phyloP scores from a whole-genome alignment of 2,113 vertebrate species.

The Brachyhypopomus occidentalis region DNA sequence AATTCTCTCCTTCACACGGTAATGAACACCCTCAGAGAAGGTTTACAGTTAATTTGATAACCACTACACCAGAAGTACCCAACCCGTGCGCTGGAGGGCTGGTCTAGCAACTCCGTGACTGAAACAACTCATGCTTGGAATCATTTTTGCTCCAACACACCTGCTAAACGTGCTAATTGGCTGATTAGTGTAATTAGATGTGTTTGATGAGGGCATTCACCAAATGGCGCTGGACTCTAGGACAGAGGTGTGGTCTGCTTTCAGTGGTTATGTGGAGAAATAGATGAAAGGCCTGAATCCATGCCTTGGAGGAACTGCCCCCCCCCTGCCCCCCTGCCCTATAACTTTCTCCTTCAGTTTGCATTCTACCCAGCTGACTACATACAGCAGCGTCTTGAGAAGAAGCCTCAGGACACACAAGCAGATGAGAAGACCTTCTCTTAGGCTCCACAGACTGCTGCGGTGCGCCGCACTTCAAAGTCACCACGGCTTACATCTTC shows the following conservation, averaged over 20 bases:
- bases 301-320: background rate
- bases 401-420: background rate
- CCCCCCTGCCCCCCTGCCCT: background rate
- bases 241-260: too few species aligned
- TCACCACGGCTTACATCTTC: background rate
- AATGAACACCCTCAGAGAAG: background rate
- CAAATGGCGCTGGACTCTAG: background rate
- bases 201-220: background rate
- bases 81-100: too few species aligned
- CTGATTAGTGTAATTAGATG: too few species aligned
- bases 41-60: background rate
- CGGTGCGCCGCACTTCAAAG: background rate
- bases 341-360: background rate
- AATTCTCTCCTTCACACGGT: too few species aligned
- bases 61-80: background rate
- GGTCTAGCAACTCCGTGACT: too few species aligned
- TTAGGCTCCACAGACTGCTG: background rate
- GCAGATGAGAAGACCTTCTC: background rate
- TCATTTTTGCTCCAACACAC: too few species aligned
- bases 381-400: background rate
- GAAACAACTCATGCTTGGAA: too few species aligned
- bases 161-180: background rate
- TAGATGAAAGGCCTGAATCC: background rate
- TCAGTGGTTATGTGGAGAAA: too few species aligned
- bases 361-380: background rate